Conservation (phyloP, 2,888 invertebrate genomes). For the Osmoderma eremita region DNA sequence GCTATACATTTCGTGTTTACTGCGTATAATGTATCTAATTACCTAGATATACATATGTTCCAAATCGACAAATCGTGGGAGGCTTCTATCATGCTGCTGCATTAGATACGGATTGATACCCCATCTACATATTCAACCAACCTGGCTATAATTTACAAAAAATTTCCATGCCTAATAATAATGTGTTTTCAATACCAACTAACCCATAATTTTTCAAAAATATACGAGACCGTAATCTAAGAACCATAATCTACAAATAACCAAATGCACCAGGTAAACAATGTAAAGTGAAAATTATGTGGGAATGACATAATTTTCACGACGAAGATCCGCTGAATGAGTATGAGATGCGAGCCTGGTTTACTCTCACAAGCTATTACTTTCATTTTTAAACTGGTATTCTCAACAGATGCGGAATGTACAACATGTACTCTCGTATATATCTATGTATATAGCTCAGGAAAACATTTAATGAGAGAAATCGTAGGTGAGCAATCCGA, state of each 20-base stretch:
- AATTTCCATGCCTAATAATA: too few relatives aligned
- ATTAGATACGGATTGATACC: too few relatives aligned
- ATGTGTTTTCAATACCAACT: too few relatives aligned
- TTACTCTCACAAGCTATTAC: slow-evolving; percentile 7
- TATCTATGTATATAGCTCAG: background rate
- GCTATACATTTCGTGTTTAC: too few relatives aligned
- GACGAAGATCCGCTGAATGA: background rate
- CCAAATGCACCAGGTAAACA: background rate
- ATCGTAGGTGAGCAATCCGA: slow-evolving; percentile 16
- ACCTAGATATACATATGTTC: too few relatives aligned
- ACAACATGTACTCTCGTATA: background rate
- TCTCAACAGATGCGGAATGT: slow-evolving; percentile 24
- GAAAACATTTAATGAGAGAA: slow-evolving; percentile 30
- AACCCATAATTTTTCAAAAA: too few relatives aligned
- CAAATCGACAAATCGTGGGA: too few relatives aligned
- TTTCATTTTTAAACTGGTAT: slow-evolving; percentile 31
- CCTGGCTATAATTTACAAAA: too few relatives aligned
- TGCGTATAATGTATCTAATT: too few relatives aligned
- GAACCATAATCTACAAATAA: background rate
- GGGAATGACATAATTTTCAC: slow-evolving; percentile 38
- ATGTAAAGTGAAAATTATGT: slow-evolving; percentile 37
- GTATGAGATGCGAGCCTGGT: background rate
- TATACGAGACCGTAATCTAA: too few relatives aligned
- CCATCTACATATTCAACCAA: too few relatives aligned
- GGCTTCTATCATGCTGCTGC: too few relatives aligned